Evolutionary conservation across 2,797 vertebrate species (phyloP).

Genomic region (Salarias fasciatus): DNA sequence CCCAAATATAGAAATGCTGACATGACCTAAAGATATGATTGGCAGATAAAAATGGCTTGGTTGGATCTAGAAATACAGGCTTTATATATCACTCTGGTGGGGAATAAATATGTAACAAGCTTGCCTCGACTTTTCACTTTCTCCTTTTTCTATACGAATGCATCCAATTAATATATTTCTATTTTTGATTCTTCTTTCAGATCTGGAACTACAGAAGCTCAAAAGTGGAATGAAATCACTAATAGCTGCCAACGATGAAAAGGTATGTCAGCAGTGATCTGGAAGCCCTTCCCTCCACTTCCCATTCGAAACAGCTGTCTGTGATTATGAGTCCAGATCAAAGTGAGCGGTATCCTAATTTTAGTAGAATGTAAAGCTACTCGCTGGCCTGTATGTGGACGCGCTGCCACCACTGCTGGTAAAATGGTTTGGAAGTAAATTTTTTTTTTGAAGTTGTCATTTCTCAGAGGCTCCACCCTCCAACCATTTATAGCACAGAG

Average conservation of each 20-base stretch:
- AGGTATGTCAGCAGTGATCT: constrained; percentile 80
- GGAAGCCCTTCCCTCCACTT: constrained; percentile 9
- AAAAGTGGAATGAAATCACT: constrained; percentile 92
- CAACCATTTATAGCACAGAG: constrained; percentile 70
- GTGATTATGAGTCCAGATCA: constrained; percentile 11
- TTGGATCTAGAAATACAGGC: constrained; percentile 37
- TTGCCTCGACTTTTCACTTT: constrained; percentile 19
- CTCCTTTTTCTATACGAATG: neutral
- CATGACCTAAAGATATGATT: constrained; percentile 24
- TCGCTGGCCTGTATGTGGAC: constrained; percentile 18
- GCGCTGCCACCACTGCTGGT: constrained; percentile 20
- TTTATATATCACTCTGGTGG: constrained; percentile 17
- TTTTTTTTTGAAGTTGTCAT: constrained; percentile 51
- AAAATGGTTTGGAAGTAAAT: constrained; percentile 38
- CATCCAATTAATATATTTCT: neutral
- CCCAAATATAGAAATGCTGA: constrained; percentile 20
- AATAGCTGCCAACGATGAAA: constrained; percentile 90
- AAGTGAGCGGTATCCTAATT: constrained; percentile 23
- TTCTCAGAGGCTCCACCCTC: constrained; percentile 44
- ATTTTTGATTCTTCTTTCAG: constrained; percentile 74
- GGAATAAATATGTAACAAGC: constrained; percentile 22
- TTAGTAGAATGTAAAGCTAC: constrained; percentile 14
- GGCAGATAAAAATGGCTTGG: constrained; percentile 26
- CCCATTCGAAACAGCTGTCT: constrained; percentile 34
- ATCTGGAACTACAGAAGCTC: constrained; percentile 91